These are phyloP conservation scores for Iselma pallidipennis DNA, from an alignment of 2,888 invertebrate genomes.

Conservation along the genomic window DNA sequence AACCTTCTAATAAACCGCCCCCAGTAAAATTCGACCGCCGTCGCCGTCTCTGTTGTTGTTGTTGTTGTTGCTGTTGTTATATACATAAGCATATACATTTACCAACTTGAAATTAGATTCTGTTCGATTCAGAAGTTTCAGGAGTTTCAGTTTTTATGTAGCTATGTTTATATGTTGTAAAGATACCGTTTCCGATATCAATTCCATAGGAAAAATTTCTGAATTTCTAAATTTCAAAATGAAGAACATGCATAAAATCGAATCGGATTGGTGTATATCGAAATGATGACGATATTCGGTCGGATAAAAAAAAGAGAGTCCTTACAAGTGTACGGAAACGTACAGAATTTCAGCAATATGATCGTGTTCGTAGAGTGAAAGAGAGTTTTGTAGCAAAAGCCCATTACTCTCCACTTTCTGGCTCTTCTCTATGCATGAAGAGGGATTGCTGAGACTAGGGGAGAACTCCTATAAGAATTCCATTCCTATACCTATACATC, in stretches of 20 bases:
- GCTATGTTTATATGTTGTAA: too few relatives aligned
- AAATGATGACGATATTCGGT: not conserved
- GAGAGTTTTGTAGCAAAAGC: conserved; percentile 21
- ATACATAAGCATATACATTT: too few relatives aligned
- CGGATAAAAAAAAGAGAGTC: conserved; percentile 7
- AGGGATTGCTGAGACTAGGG: conserved; percentile 26
- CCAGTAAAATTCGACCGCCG: too few relatives aligned
- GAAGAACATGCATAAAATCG: not conserved
- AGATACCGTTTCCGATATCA: too few relatives aligned
- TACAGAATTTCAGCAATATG: conserved; percentile 28
- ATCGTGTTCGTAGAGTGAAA: conserved; percentile 29
- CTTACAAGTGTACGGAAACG: conserved; percentile 19
- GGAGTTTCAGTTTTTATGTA: too few relatives aligned
- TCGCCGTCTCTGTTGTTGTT: too few relatives aligned
- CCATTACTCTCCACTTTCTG: conserved; percentile 17
- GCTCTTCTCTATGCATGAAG: conserved; percentile 32
- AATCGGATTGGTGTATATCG: not conserved
- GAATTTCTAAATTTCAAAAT: too few relatives aligned
- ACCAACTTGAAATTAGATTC: too few relatives aligned
- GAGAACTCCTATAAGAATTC: conserved; percentile 27
- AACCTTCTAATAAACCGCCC: not conserved
- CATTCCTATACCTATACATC: conserved; percentile 3
- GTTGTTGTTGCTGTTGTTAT: too few relatives aligned
- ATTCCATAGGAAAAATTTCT: not conserved
- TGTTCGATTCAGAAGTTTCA: too few relatives aligned